These are phyloP conservation scores for Agrilus cyanescens DNA, from an alignment of 2,888 invertebrate genomes.

Conservation along the genomic window DNA sequence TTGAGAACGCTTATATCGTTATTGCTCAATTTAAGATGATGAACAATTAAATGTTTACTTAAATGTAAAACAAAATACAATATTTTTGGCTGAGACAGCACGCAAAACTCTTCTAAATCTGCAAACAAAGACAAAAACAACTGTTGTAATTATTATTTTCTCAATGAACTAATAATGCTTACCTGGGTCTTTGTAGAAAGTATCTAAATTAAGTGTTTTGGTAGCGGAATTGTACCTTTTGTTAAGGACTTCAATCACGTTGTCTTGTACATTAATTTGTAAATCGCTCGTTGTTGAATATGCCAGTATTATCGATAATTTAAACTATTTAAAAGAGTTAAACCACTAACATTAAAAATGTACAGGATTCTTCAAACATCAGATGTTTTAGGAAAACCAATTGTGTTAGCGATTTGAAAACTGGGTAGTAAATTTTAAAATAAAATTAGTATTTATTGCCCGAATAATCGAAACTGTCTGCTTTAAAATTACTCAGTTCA, in stretches of 20 bases:
- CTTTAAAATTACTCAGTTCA: no score
- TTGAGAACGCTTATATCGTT: conserved; percentile 28
- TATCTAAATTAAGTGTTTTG: conserved; percentile 32
- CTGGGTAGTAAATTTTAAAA: no score
- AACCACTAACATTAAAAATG: conserved; percentile 1
- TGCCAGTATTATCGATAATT: conserved; percentile 33
- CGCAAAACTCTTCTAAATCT: conserved; percentile 33
- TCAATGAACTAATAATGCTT: conserved; percentile 13
- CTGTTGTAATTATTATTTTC: no score
- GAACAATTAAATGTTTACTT: conserved; percentile 22
- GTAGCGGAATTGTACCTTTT: conserved; percentile 28
- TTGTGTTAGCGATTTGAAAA: not conserved
- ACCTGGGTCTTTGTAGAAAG: conserved; percentile 36
- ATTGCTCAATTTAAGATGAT: conserved; percentile 24
- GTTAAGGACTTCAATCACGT: conserved; percentile 31
- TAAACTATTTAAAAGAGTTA: conserved; percentile 19
- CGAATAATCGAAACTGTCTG: no score
- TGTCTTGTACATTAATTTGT: conserved; percentile 37
- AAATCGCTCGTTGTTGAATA: conserved; percentile 35
- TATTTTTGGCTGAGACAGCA: conserved; percentile 38
- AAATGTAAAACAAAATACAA: conserved; percentile 36
- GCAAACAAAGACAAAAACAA: conserved; percentile 10
- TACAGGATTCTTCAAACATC: not conserved
- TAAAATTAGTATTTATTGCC: no score
- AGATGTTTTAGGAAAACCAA: not conserved